phyloP scores from a whole-genome alignment of 2,888 invertebrate species.

The Agriopis marginaria region DNA sequence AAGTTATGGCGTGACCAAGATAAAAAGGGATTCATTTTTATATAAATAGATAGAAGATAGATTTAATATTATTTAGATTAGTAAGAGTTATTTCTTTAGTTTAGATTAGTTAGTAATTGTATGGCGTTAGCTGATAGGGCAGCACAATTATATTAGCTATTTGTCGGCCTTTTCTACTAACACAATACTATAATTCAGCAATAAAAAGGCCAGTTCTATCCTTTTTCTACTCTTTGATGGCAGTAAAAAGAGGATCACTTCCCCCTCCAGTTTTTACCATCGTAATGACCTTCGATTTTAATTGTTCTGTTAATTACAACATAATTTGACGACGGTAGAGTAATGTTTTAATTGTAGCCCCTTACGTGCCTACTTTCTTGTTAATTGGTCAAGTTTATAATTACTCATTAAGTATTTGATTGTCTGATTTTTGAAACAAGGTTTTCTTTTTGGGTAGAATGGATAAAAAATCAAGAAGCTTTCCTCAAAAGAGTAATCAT shows the following conservation, averaged over 20 bases:
- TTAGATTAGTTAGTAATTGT: too few relatives aligned
- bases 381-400: slow-evolving; percentile 66
- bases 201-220: slow-evolving; percentile 29
- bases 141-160: not conserved
- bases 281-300: slow-evolving; percentile 81
- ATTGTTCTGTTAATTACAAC: slow-evolving; percentile 79
- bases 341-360: slow-evolving; percentile 84
- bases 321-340: slow-evolving; percentile 77
- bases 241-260: slow-evolving; percentile 74
- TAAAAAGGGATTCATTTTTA: too few relatives aligned
- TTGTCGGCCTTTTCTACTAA: not conserved
- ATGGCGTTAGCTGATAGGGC: too few relatives aligned
- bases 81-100: too few relatives aligned
- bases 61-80: too few relatives aligned
- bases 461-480: not conserved
- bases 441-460: slow-evolving; percentile 30
- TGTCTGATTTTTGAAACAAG: slow-evolving; percentile 7
- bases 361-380: slow-evolving; percentile 64
- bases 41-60: too few relatives aligned
- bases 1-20: too few relatives aligned
- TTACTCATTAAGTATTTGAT: slow-evolving; percentile 69
- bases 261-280: slow-evolving; percentile 76
- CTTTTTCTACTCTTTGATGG: slow-evolving; percentile 52
- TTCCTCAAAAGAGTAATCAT: not conserved
- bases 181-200: not conserved